phyloP scores from a whole-genome alignment of 2,113 vertebrate species.

The Polypterus bichir region DNA sequence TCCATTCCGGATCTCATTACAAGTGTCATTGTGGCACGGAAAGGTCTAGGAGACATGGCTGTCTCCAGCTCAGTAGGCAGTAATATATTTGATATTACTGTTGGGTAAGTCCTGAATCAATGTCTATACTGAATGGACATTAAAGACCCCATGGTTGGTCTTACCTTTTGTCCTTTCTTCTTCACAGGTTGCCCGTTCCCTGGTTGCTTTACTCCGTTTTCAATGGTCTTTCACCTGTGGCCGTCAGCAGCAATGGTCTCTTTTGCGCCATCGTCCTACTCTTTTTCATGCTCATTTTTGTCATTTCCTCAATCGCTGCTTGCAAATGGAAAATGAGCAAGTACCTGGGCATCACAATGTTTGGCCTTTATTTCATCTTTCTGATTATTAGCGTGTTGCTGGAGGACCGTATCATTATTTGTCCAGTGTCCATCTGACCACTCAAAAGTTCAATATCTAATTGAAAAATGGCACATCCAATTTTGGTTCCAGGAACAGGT shows the following conservation, averaged over 20 bases:
- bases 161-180: slow-evolving; percentile 15
- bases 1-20: slow-evolving; percentile 96
- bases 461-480: no score
- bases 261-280: slow-evolving; percentile 93
- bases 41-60: slow-evolving; percentile 92
- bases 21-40: slow-evolving; percentile 89
- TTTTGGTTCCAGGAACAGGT: no score
- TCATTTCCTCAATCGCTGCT: slow-evolving; percentile 75
- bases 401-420: slow-evolving; percentile 80
- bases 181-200: slow-evolving; percentile 70
- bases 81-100: slow-evolving; percentile 93
- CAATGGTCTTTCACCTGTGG: slow-evolving; percentile 59
- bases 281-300: slow-evolving; percentile 93
- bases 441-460: no score
- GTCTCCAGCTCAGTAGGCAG: slow-evolving; percentile 95
- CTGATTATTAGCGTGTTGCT: slow-evolving; percentile 86
- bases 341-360: slow-evolving; percentile 78
- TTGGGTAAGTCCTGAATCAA: slow-evolving; percentile 64
- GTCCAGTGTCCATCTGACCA: slow-evolving; percentile 62
- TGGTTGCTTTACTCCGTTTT: slow-evolving; percentile 72
- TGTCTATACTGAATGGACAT: no score
- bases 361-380: slow-evolving; percentile 84
- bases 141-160: no score
- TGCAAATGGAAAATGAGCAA: slow-evolving; percentile 96
- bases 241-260: slow-evolving; percentile 89